phyloP scores from a whole-genome alignment of 53 echinoderm and acorn worm genomes.

The Hippasteria phrygiana region DNA sequence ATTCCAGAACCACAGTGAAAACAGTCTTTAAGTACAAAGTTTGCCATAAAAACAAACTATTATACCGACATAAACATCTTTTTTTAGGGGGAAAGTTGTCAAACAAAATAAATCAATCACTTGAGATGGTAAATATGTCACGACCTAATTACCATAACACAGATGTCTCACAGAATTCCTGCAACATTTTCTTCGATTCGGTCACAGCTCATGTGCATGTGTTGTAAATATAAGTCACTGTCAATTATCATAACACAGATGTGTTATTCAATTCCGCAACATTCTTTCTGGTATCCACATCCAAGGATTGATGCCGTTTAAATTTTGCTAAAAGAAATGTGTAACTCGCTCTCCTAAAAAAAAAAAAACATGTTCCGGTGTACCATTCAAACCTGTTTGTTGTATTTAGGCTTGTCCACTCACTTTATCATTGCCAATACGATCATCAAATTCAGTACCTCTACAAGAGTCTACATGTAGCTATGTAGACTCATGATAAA shows the following conservation, averaged over 20 bases:
- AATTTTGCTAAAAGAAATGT: not conserved
- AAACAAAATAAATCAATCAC: slow-evolving; percentile 6
- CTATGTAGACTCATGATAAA: too few species aligned
- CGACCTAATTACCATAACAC: not conserved
- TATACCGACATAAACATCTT: not conserved
- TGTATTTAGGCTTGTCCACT: too few species aligned
- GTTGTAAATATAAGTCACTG: slow-evolving; percentile 13
- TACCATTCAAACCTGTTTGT: too few species aligned
- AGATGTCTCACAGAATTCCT: not conserved
- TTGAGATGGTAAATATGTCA: slow-evolving; percentile 1
- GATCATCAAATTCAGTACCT: too few species aligned
- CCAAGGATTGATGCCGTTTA: not conserved
- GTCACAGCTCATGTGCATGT: not conserved
- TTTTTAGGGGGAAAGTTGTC: not conserved
- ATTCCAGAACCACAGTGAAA: not conserved
- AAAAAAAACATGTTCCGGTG: too few species aligned
- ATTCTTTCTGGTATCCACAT: not conserved
- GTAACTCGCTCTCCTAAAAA: too few species aligned
- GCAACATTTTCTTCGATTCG: not conserved
- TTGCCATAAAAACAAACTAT: not conserved
- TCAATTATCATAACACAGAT: slow-evolving; percentile 28
- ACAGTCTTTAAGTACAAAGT: not conserved
- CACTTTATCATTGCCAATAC: too few species aligned
- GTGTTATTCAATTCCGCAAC: not conserved
- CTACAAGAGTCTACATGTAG: too few species aligned